Evolutionary conservation across 2,888 invertebrate genomes (phyloP).

Genomic region (Adineta ricciae): DNA sequence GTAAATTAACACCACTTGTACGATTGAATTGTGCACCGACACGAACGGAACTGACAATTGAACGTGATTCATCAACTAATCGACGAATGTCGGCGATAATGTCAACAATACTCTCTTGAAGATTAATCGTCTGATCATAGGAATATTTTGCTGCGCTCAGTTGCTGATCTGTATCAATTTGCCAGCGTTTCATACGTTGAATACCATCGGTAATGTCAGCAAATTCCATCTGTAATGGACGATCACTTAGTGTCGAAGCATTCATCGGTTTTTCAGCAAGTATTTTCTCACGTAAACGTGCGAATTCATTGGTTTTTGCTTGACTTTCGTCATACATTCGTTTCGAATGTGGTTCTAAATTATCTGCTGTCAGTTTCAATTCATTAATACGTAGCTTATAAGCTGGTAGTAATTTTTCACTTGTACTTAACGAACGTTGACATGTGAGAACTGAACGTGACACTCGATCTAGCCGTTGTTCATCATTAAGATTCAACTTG

Average conservation of each 20-base stretch:
- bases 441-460: background rate
- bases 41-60: constrained; percentile 11
- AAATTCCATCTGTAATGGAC: constrained; percentile 20
- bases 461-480: background rate
- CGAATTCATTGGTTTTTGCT: background rate
- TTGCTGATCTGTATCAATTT: background rate
- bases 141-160: background rate
- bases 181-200: background rate
- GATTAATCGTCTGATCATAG: background rate
- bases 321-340: constrained; percentile 4
- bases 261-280: constrained; percentile 13
- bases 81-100: constrained; percentile 1
- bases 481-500: background rate
- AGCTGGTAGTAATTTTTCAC: constrained; percentile 6
- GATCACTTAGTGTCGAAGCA: background rate
- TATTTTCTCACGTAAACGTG: constrained; percentile 5
- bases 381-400: constrained; percentile 11
- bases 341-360: constrained; percentile 5
- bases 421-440: background rate
- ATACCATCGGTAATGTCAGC: background rate
- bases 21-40: constrained; percentile 15
- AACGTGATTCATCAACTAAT: constrained; percentile 14
- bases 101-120: background rate
- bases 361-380: constrained; percentile 2
- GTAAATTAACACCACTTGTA: constrained; percentile 3